phyloP scores from a whole-genome alignment of 1,140 invertebrate species.

The Augochlora pura region DNA sequence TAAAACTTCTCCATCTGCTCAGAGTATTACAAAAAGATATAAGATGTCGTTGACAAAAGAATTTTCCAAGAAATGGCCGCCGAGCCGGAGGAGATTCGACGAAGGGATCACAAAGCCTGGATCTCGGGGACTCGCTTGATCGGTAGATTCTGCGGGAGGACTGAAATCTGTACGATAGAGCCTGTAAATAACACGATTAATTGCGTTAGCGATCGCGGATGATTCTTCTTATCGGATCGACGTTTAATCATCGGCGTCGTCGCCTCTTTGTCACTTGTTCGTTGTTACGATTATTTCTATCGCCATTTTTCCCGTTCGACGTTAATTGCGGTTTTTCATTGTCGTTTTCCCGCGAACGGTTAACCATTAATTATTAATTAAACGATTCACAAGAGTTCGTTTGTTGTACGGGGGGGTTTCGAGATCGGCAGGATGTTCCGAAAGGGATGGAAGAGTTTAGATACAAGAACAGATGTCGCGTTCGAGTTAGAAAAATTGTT shows the following conservation, averaged over 20 bases:
- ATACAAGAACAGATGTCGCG: constrained; percentile 27
- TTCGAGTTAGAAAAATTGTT: not conserved
- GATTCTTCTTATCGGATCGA: constrained; percentile 15
- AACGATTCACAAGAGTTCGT: not conserved
- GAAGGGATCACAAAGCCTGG: not conserved
- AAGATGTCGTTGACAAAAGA: too few relatives aligned
- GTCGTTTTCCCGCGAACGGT: constrained; percentile 11
- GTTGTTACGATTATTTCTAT: constrained; percentile 70
- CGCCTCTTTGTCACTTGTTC: constrained; percentile 55
- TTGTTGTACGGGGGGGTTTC: not conserved
- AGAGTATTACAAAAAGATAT: too few relatives aligned
- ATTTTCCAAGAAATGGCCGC: not conserved
- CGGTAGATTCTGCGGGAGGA: not conserved
- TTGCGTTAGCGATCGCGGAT: constrained; percentile 42
- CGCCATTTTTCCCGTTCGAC: constrained; percentile 54
- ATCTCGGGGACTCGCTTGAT: too few relatives aligned
- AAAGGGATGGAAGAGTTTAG: constrained; percentile 6
- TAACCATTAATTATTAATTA: not conserved
- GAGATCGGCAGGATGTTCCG: not conserved
- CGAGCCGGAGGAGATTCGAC: not conserved
- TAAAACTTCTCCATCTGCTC: not conserved
- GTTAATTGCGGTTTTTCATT: constrained; percentile 72
- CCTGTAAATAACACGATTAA: constrained; percentile 76
- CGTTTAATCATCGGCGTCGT: constrained; percentile 61
- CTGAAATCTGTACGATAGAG: constrained; percentile 51